phyloP scores from a whole-genome alignment of 2,113 vertebrate genomes.

The Callionymus lyra region DNA sequence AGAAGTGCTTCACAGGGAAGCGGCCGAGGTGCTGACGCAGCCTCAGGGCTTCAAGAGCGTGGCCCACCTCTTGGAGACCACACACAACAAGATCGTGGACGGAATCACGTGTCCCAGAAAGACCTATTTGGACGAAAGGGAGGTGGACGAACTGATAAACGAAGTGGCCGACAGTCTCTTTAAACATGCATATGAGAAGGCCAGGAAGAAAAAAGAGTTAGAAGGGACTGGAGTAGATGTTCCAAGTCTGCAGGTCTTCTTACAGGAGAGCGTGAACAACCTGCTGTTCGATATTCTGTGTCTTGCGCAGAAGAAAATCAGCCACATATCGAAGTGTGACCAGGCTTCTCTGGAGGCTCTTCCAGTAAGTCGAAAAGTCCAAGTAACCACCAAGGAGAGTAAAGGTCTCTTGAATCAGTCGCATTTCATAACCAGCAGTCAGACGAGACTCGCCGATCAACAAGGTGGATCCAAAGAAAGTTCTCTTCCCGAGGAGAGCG shows the following conservation, averaged over 20 bases:
- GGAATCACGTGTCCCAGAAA: conserved; percentile 68
- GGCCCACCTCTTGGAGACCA: conserved; percentile 76
- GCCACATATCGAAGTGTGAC: conserved; percentile 58
- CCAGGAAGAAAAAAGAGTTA: conserved; percentile 66
- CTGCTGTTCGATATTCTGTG: conserved; percentile 80
- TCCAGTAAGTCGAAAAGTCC: conserved; percentile 21
- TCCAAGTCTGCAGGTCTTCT: conserved; percentile 55
- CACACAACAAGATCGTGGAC: conserved; percentile 75
- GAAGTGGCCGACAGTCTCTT: conserved; percentile 81
- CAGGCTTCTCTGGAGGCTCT: conserved; percentile 37
- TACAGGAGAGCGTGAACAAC: conserved; percentile 74
- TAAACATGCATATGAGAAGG: conserved; percentile 78
- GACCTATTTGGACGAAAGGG: conserved; percentile 57
- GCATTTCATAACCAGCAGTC: conserved; percentile 34
- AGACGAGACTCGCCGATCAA: conserved; percentile 34
- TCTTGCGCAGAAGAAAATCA: conserved; percentile 82
- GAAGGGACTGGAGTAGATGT: conserved; percentile 48
- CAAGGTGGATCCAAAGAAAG: conserved; percentile 5
- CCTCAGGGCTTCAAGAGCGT: conserved; percentile 70
- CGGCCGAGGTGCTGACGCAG: conserved; percentile 71
- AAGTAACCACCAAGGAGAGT: conserved; percentile 24
- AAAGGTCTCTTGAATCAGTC: conserved; percentile 45
- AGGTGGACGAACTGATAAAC: conserved; percentile 75
- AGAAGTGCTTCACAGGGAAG: conserved; percentile 77
- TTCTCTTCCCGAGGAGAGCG: conserved; percentile 32